These are phyloP conservation scores for Pycnonotus jocosus DNA, from an alignment of 2,113 vertebrate species.

Conservation along the genomic window DNA sequence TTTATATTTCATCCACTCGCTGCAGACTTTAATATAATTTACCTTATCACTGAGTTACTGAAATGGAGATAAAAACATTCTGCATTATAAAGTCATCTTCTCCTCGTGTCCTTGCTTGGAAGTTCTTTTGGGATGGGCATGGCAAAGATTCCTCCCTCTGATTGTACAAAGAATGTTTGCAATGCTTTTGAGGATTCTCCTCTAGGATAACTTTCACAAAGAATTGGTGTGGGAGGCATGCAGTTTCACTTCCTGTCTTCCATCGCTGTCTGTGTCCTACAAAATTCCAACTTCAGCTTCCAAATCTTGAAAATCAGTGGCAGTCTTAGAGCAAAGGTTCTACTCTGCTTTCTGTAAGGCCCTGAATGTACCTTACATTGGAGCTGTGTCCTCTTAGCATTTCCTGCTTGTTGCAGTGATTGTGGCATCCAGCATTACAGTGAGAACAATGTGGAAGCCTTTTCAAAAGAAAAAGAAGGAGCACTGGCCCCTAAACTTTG, in stretches of 20 bases:
- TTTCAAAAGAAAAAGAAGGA: background rate
- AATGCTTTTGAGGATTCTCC: background rate
- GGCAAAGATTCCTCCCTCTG: background rate
- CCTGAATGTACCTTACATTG: background rate
- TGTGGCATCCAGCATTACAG: background rate
- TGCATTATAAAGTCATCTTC: background rate
- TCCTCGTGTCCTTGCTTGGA: background rate
- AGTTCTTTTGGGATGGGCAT: background rate
- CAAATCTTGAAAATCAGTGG: background rate
- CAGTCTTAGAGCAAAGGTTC: background rate
- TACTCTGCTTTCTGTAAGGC: background rate
- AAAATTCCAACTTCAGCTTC: background rate
- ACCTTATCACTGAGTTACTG: background rate
- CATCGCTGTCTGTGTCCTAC: background rate
- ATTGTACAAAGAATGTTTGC: background rate
- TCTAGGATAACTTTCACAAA: background rate
- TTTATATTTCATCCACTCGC: background rate
- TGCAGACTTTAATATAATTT: background rate
- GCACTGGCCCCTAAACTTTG: background rate
- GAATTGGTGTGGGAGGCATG: fast-evolving
- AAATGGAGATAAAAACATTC: background rate
- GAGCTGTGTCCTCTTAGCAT: background rate
- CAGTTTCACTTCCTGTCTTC: background rate
- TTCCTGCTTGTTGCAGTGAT: background rate
- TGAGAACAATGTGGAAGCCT: background rate